Conservation (phyloP, 2,113 vertebrate species). For the Sorex fumeus region DNA sequence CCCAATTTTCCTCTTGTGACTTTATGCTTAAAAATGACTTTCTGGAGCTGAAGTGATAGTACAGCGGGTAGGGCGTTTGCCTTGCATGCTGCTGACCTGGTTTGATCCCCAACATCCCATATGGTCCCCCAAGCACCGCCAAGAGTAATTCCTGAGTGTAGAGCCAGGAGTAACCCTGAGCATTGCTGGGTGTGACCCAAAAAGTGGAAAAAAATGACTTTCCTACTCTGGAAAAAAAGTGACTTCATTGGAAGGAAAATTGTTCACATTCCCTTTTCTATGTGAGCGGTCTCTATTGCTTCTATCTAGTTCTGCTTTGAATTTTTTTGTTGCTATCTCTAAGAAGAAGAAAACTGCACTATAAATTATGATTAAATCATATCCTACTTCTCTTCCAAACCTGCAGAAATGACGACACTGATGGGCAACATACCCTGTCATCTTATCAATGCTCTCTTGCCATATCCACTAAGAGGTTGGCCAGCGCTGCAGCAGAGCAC, state of each 20-base stretch:
- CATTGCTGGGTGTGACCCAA: too few species aligned
- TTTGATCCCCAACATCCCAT: too few species aligned
- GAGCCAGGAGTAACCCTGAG: too few species aligned
- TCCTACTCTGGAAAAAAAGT: too few species aligned
- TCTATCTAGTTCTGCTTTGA: constrained; percentile 5
- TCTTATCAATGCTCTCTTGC: constrained; percentile 21
- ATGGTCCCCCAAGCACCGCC: too few species aligned
- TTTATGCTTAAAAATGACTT: not conserved
- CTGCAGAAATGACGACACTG: not conserved
- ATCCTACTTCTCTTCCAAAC: constrained; percentile 11
- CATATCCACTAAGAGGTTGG: constrained; percentile 19
- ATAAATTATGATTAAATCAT: constrained; percentile 38
- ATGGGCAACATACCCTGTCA: not conserved
- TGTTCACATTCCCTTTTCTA: constrained; percentile 5
- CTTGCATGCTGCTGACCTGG: too few species aligned
- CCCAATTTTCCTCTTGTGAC: not conserved
- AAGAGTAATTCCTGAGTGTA: too few species aligned
- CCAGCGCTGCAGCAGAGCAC: not conserved
- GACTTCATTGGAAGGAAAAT: not conserved
- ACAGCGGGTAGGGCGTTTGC: too few species aligned
- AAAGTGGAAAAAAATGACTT: too few species aligned
- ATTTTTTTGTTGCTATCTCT: not conserved
- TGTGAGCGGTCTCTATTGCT: not conserved
- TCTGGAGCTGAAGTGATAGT: too few species aligned
- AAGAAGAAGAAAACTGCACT: constrained; percentile 21